Evolutionary conservation across 92 coral and sea anemone species (phyloP).

Genomic region (Phenganax marumi): DNA sequence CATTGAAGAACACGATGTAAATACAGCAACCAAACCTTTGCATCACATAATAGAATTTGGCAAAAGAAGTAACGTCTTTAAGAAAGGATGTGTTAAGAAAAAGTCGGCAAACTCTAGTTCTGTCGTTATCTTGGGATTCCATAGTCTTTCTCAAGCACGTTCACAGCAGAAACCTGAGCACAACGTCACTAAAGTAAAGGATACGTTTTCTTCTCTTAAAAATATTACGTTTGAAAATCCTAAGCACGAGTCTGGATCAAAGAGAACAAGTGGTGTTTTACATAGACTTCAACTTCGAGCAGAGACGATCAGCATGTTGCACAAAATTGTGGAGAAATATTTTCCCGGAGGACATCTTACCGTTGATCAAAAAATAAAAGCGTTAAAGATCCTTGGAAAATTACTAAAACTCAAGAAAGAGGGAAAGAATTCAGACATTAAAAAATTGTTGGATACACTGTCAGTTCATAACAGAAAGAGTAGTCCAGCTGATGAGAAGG

Average conservation of each 20-base stretch:
- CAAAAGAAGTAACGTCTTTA: constrained; percentile 11
- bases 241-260: not conserved
- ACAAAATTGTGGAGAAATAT: constrained; percentile 36
- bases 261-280: constrained; percentile 5
- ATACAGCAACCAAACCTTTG: constrained; percentile 10
- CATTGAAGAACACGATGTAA: not conserved
- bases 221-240: constrained; percentile 5
- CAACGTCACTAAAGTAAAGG: not conserved
- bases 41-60: constrained; percentile 43
- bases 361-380: constrained; percentile 39
- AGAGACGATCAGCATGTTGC: constrained; percentile 44
- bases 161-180: constrained; percentile 6
- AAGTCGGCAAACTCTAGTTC: not conserved
- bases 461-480: not conserved
- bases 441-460: constrained; percentile 1
- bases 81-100: constrained; percentile 20
- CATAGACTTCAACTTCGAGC: constrained; percentile 33
- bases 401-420: constrained; percentile 33
- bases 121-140: constrained; percentile 10
- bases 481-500: not conserved
- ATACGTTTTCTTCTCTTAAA: not conserved
- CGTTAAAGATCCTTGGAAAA: constrained; percentile 37
- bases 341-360: constrained; percentile 40
- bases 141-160: constrained; percentile 29
- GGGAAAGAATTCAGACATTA: constrained; percentile 27